Conservation (phyloP, 92 coral and sea anemone genomes). For the Porites evermanni region DNA sequence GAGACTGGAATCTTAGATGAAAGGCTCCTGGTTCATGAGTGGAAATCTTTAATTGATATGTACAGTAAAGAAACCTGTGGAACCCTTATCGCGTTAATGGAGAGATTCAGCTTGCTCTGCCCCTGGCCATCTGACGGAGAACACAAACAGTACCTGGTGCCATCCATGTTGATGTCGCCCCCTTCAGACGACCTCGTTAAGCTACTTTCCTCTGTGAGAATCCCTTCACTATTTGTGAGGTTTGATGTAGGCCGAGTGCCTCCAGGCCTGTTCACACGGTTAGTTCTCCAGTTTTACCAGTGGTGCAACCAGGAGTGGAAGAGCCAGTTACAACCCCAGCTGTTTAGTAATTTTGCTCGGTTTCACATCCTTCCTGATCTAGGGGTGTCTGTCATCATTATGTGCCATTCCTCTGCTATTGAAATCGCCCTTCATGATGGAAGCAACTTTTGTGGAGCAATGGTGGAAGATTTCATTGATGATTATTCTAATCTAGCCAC, state of each 20-base stretch:
- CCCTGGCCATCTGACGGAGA: background rate
- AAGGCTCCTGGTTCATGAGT: constrained; percentile 30
- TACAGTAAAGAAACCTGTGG: constrained; percentile 18
- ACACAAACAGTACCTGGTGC: constrained; percentile 43
- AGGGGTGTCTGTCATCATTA: background rate
- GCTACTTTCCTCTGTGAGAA: background rate
- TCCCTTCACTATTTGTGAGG: constrained; percentile 41
- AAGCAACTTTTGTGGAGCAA: background rate
- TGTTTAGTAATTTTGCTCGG: constrained; percentile 44
- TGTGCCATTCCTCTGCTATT: constrained; percentile 15
- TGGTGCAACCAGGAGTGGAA: constrained; percentile 45
- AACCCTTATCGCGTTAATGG: constrained; percentile 47
- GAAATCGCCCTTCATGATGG: background rate
- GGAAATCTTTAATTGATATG: constrained; percentile 19
- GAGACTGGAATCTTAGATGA: constrained; percentile 42
- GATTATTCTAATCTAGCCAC: background rate
- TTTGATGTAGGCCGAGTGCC: constrained; percentile 51
- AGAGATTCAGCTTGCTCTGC: constrained; percentile 48
- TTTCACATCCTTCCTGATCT: constrained; percentile 1
- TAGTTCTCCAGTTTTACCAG: constrained; percentile 20
- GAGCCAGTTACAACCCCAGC: constrained; percentile 9
- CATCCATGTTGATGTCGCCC: constrained; percentile 52
- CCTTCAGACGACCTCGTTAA: constrained; percentile 7
- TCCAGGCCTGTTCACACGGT: constrained; percentile 57
- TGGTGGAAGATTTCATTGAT: background rate